Evolutionary conservation across 2,888 invertebrate species (phyloP), one percentile per base, ranked within the genome.

Genomic region (Elmis aenea): DNA sequence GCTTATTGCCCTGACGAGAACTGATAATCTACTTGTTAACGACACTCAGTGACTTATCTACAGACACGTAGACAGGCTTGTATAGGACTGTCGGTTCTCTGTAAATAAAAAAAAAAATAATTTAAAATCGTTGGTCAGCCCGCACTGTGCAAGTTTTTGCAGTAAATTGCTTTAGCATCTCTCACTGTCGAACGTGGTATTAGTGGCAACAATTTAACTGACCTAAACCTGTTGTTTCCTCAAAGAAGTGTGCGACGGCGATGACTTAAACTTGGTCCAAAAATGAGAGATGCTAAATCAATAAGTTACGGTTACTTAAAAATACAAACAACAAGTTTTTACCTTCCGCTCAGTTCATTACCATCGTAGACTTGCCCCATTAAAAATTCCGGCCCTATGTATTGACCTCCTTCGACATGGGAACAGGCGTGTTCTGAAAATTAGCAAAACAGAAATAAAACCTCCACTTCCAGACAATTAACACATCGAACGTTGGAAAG

Each of bases 301-400:
- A 3, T 15, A 8, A 14, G 5, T n/a, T 4, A n/a, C 4, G 22
- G 16, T 27, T 6, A 5, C 8, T 5, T 5, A 31, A 12, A 24
- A 11, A 15, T 3, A n/a, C 10, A 2, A 16, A 23, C 8, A 20
- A 1, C 10, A 46, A 43, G 36, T 54, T 55, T 12, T 50, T 43
- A 25, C 48, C 26, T 26, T 45, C 43, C 33, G 30, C 35, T 38
- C 12, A 35, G 21, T 33, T 73, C 73, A 13, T 73, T 75, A 10
- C 83, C 83, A 60, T 83, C 83, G 59, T 85, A 84, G 3, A 86
- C 86, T 65, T 85, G 83, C 2, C 85, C 85, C 29, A 85, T 65
- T 33, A 84, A 77, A 61, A 86, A 85, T 64, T 86, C 85, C 0
- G 84, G 83, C 11, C 83, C 83, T 26, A 83, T 77, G 67, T 85